Base-by-base conservation (phyloP, 2,113 vertebrate species). In the Todiramphus chloris region DNA sequence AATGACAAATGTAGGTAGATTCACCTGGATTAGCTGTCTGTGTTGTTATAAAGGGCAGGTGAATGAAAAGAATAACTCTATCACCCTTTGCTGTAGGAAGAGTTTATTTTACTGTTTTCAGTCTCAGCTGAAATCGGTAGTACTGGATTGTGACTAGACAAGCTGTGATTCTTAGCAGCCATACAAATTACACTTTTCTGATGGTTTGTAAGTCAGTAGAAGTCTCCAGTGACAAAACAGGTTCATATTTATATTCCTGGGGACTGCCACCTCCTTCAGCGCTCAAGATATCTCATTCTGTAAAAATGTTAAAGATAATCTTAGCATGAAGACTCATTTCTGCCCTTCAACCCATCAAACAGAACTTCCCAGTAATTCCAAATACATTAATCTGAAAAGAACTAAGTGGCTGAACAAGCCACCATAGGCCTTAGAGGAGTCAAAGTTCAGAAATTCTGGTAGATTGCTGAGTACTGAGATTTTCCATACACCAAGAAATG, bases 11-110 rank as follows among this genome's bases (percentile, higher is more conserved):
- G 69, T 81, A 55, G 95, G 81, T 92, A 94, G 93, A 94, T 91
- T 94, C 95, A 97, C 90, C 95, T 98, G 97, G 95, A 87, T 97
- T 96, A 83, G 77, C 78, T 97, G 94, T 98, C 94, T 95, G 64
- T 60, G 10, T 85, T 97, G 95, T 97, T 97, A 72, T 92, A 97
- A 96, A 98, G 87, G 74, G 84, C 76, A 78, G 87, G 89, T 97
- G 92, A 98, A 91, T 94, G 59, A 94, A 97, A 97, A 97, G 87
- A 96, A 87, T 96, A 97, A 96, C 87, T 93, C 70, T 94, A 74
- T 96, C 95, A 96, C 97, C 93, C 63, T 95, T 86, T 87, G 70
- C 92, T 87, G 77, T 90, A 94, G 96, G 72, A 94, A 96, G 80
- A 84, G 33, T 97, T 97, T 97, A 74, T 97, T 97, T 97, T 97